Percentiles rank a stretch among this genome's conserved stretches.
These are phyloP conservation scores for Cistogaster globosa DNA, from an alignment of 2,888 invertebrate genomes.

Conservation along the genomic window DNA sequence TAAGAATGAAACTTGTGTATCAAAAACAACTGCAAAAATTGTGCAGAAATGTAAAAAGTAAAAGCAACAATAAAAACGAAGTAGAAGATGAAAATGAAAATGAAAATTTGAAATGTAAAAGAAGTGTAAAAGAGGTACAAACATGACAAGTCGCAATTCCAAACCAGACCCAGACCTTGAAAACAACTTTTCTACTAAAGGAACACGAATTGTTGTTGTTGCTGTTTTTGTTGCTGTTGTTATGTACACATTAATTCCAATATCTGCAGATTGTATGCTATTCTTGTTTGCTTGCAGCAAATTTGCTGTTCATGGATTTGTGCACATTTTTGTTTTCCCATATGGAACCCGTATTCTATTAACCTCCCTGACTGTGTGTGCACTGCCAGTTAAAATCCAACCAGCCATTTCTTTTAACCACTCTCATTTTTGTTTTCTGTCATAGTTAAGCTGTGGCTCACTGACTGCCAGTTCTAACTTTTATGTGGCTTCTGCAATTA, in stretches of 20 bases:
- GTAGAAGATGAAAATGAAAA: slow-evolving; percentile 26
- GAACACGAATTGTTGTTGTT: slow-evolving; percentile 22
- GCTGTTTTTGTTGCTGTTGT: slow-evolving; percentile 17
- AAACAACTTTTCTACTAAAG: slow-evolving; percentile 75
- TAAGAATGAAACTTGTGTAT: slow-evolving; percentile 59
- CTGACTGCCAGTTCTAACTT: slow-evolving; percentile 47
- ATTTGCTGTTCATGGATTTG: slow-evolving; percentile 34
- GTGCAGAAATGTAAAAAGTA: slow-evolving; percentile 45
- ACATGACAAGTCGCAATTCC: slow-evolving; percentile 59
- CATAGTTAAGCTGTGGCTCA: slow-evolving; percentile 45
- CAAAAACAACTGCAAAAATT: slow-evolving; percentile 50
- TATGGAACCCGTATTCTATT: slow-evolving; percentile 65
- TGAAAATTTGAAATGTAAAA: slow-evolving; percentile 38
- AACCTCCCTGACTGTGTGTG: slow-evolving; percentile 32
- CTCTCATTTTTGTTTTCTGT: slow-evolving; percentile 71
- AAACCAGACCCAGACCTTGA: slow-evolving; percentile 78
- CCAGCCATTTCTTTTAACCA: slow-evolving; percentile 64
- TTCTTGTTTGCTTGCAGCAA: slow-evolving; percentile 43
- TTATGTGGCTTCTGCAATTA: slow-evolving; percentile 69
- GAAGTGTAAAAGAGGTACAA: slow-evolving; percentile 36
- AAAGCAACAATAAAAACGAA: background rate
- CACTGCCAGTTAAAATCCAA: slow-evolving; percentile 12
- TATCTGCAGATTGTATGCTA: slow-evolving; percentile 44
- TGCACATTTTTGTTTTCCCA: slow-evolving; percentile 20
- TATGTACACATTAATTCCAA: slow-evolving; percentile 42